A percentile compares a stretch with the other conserved stretches of the same genome.
Evolutionary conservation across 1,140 invertebrate species (phyloP).

Genomic region (Helicoverpa zea): DNA sequence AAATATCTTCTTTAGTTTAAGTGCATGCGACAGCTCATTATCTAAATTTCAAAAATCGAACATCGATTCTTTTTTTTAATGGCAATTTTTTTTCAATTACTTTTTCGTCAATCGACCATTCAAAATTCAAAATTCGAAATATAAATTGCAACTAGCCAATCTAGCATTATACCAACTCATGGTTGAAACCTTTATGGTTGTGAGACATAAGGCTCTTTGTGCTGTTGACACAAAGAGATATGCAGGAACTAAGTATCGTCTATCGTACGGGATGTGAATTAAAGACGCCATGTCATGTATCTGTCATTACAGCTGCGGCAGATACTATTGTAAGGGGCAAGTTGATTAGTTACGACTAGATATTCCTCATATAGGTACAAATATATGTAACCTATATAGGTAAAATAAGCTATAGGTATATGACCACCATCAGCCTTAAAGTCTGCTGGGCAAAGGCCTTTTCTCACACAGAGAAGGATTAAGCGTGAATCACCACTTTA

Average conservation of each 20-base stretch:
- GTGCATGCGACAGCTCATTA: too few species aligned
- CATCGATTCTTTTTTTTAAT: too few species aligned
- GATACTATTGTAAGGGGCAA: background rate
- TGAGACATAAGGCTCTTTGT: background rate
- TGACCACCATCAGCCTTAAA: too few species aligned
- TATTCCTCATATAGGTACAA: background rate
- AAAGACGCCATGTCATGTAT: slow-evolving; percentile 18
- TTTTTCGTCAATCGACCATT: too few species aligned
- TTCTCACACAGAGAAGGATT: too few species aligned
- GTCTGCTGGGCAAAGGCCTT: background rate
- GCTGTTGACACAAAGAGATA: background rate
- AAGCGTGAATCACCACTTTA: too few species aligned
- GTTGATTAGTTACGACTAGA: background rate
- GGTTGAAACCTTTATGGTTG: background rate
- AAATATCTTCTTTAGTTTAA: too few species aligned
- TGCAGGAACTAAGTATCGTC: background rate
- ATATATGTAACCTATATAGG: too few species aligned
- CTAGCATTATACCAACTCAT: background rate
- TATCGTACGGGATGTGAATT: slow-evolving; percentile 2
- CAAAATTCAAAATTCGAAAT: too few species aligned
- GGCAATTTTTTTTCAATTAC: background rate
- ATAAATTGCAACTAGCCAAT: too few species aligned
- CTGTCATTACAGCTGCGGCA: background rate
- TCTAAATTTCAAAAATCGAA: too few species aligned
- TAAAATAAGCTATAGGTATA: too few species aligned